phyloP scores from a whole-genome alignment of 2,888 invertebrate species.

The Apodemia zela region DNA sequence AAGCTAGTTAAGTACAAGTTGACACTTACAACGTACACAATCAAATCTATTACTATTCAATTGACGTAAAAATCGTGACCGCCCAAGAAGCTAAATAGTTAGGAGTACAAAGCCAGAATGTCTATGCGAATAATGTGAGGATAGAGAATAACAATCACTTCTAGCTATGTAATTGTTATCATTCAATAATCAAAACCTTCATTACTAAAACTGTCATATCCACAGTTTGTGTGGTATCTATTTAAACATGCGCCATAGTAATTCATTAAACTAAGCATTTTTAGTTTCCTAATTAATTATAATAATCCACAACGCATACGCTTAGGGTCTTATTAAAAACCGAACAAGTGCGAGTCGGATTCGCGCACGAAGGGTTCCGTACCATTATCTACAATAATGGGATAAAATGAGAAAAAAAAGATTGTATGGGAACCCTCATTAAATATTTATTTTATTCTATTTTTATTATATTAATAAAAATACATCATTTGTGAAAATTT shows the following conservation, averaged over 20 bases:
- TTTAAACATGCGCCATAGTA: background rate
- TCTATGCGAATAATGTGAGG: slow-evolving; percentile 11
- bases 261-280: background rate
- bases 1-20: too few relatives aligned
- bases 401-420: too few relatives aligned
- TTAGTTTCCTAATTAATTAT: background rate
- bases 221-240: background rate
- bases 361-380: too few relatives aligned
- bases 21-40: background rate
- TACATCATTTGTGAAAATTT: too few relatives aligned
- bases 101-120: slow-evolving; percentile 12
- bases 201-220: background rate
- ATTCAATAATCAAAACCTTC: background rate
- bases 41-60: slow-evolving; percentile 14
- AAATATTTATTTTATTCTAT: too few relatives aligned
- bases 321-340: too few relatives aligned
- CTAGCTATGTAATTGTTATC: background rate
- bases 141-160: background rate
- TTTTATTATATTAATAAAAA: too few relatives aligned
- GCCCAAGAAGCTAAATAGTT: slow-evolving; percentile 20
- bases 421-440: too few relatives aligned
- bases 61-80: slow-evolving; percentile 13
- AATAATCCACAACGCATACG: background rate
- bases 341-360: too few relatives aligned
- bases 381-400: too few relatives aligned